These are phyloP conservation scores for Megaleporinus macrocephalus DNA, from an alignment of 2,113 vertebrate species.

Conservation along the genomic window DNA sequence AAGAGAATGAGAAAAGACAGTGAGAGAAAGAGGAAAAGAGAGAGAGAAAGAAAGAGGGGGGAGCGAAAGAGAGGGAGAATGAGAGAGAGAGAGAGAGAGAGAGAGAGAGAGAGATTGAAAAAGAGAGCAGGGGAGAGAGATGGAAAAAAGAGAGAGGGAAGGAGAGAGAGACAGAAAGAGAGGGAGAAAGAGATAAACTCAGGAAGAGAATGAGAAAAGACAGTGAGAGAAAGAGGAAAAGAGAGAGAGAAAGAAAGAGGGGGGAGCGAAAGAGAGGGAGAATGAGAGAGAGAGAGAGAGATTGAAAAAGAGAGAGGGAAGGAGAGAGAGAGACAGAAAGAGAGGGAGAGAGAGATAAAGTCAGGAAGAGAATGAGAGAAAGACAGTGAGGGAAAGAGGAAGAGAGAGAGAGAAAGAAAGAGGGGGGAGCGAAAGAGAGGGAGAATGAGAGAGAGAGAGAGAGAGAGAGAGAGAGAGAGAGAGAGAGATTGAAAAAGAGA, in stretches of 20 bases:
- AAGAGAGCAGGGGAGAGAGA: background rate
- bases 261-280: conserved; percentile 25
- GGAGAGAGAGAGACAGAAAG: conserved; percentile 37
- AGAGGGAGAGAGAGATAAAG: conserved; percentile 2
- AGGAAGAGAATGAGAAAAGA: background rate
- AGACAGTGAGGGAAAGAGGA: conserved; percentile 45
- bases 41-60: conserved; percentile 35
- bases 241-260: conserved; percentile 16
- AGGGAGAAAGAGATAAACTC: no score
- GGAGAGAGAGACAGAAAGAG: conserved; percentile 30
- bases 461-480: conserved; percentile 38
- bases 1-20: conserved; percentile 37
- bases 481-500: conserved; percentile 15
- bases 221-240: no score
- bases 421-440: conserved; percentile 26
- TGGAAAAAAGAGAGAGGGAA: background rate
- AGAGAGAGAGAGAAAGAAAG: conserved; percentile 38
- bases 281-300: conserved; percentile 1
- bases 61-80: conserved; percentile 32
- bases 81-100: background rate
- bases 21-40: conserved; percentile 39
- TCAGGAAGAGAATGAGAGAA: conserved; percentile 44
- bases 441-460: background rate
- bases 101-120: conserved; percentile 37
- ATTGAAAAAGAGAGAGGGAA: conserved; percentile 28